These are phyloP conservation scores for Triplophysa tibetana DNA, from an alignment of 2,113 vertebrate genomes.

Conservation along the genomic window DNA sequence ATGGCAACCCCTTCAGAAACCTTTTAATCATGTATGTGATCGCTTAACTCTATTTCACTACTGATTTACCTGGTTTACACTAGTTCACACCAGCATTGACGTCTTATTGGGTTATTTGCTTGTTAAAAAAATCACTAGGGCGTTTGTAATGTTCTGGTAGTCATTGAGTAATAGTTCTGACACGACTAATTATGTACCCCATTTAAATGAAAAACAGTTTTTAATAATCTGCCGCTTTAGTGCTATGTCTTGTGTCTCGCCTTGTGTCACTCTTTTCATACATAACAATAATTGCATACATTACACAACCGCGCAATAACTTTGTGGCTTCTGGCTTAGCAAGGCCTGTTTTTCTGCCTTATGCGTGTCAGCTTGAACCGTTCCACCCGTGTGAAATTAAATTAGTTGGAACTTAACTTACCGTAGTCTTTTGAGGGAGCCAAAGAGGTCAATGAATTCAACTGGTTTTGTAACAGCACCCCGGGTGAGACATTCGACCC, in stretches of 20 bases:
- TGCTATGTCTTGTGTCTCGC: not conserved
- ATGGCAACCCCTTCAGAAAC: too few species aligned
- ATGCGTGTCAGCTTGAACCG: not conserved
- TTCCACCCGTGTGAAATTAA: not conserved
- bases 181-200: not conserved
- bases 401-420: not conserved
- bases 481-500: constrained; percentile 13
- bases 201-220: not conserved
- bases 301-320: constrained; percentile 5
- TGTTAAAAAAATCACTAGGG: not conserved
- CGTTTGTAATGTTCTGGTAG: not conserved
- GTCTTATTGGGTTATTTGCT: not conserved
- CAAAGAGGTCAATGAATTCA: not conserved
- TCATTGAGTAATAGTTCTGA: not conserved
- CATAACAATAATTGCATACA: not conserved
- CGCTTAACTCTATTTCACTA: not conserved
- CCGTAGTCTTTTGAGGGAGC: not conserved
- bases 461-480: not conserved
- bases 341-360: not conserved
- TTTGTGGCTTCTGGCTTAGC: not conserved
- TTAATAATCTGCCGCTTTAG: not conserved
- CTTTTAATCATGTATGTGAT: too few species aligned
- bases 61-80: too few species aligned
- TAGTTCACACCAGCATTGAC: too few species aligned
- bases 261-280: not conserved